Evolutionary conservation across 2,113 vertebrate genomes (phyloP).

Genomic region (Rhinichthys klamathensis): DNA sequence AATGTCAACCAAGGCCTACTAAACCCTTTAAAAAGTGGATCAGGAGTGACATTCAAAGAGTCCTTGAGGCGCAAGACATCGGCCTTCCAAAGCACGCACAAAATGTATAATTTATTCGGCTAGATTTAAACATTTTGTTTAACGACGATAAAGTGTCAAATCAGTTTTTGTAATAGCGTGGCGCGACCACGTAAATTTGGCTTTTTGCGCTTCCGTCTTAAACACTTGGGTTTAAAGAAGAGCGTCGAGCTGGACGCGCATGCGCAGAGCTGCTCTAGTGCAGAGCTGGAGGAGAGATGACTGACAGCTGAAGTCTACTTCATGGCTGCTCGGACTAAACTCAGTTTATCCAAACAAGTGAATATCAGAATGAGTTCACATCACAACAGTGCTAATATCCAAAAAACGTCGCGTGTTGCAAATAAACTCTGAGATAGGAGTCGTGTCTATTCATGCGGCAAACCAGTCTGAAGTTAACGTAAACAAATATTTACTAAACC

Average conservation of each 20-base stretch:
- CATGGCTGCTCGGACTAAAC: background rate
- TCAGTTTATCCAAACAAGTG: background rate
- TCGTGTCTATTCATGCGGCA: background rate
- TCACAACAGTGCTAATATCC: background rate
- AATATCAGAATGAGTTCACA: background rate
- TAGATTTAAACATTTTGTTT: no score
- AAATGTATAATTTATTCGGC: background rate
- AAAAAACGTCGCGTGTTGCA: no score
- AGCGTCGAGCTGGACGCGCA: background rate
- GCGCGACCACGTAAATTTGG: no score
- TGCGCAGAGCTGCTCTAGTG: constrained; percentile 26
- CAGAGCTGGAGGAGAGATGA: constrained; percentile 24
- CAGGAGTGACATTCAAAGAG: constrained; percentile 48
- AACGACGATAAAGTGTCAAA: background rate
- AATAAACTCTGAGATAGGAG: background rate
- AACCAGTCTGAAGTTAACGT: background rate
- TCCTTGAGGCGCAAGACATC: constrained; percentile 42
- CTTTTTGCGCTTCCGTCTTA: background rate
- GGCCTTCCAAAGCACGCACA: background rate
- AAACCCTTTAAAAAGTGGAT: background rate
- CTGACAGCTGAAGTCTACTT: constrained; percentile 36
- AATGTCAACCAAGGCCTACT: background rate
- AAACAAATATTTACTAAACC: background rate
- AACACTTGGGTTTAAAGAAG: background rate
- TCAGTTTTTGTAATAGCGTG: background rate